Conservation (phyloP, 2,888 invertebrate genomes). For the Thereva nobilitata region DNA sequence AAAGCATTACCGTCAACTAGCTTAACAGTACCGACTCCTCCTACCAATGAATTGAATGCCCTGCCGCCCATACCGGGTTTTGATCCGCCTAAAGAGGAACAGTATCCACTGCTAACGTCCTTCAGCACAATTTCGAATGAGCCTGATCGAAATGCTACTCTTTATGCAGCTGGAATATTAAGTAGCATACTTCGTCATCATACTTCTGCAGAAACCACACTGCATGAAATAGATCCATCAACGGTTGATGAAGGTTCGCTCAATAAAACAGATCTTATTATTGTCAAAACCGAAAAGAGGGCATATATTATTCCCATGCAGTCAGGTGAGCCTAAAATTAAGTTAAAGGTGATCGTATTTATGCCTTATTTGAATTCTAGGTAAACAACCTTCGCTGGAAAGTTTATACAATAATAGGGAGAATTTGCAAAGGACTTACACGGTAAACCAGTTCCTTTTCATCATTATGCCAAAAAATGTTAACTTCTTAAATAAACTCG, state of each 20-base stretch:
- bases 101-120: background rate
- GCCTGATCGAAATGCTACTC: slow-evolving; percentile 2
- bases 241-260: background rate
- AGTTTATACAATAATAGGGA: slow-evolving; percentile 45
- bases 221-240: slow-evolving; percentile 4
- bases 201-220: background rate
- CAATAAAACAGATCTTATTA: slow-evolving; percentile 25
- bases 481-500: slow-evolving; percentile 48
- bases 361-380: slow-evolving; percentile 38
- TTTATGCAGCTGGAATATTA: slow-evolving; percentile 16
- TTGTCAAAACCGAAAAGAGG: slow-evolving; percentile 20
- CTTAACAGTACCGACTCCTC: background rate
- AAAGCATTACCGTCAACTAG: slow-evolving; percentile 14
- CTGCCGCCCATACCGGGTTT: slow-evolving; percentile 15
- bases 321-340: background rate
- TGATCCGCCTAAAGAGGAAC: slow-evolving; percentile 13
- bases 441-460: slow-evolving; percentile 49
- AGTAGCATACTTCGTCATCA: slow-evolving; percentile 9
- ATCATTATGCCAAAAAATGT: slow-evolving; percentile 48
- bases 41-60: background rate
- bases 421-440: slow-evolving; percentile 45
- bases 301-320: slow-evolving; percentile 9
- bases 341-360: background rate
- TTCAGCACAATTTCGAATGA: no score
- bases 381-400: slow-evolving; percentile 39